These are phyloP conservation scores for Bellardia bayeri DNA, from an alignment of 2,888 invertebrate genomes.

Conservation along the genomic window DNA sequence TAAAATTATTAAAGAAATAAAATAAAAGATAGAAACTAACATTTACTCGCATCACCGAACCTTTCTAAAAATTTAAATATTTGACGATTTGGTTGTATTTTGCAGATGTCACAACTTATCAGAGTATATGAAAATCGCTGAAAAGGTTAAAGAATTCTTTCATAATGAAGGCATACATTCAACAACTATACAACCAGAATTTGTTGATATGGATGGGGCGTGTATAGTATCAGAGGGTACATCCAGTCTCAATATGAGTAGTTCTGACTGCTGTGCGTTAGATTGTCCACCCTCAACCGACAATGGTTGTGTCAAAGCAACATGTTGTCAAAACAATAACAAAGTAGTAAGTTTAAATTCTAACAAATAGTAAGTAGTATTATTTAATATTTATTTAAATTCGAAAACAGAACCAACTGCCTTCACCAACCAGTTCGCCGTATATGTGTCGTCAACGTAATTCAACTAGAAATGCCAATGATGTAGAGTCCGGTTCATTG, in stretches of 20 bases:
- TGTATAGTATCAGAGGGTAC: constrained; percentile 84
- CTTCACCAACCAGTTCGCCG: constrained; percentile 92
- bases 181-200: constrained; percentile 99
- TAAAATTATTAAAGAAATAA: not conserved
- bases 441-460: constrained; percentile 92
- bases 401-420: constrained; percentile 85
- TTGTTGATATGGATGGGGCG: constrained; percentile 90
- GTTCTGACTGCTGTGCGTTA: constrained; percentile 89
- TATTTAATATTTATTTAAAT: constrained; percentile 23
- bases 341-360: constrained; percentile 79
- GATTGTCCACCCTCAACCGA: constrained; percentile 95
- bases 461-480: constrained; percentile 86
- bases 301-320: constrained; percentile 92
- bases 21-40: not conserved
- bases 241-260: constrained; percentile 85
- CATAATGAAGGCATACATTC: constrained; percentile 99
- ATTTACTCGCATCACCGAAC: not conserved
- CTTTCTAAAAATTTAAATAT: not conserved
- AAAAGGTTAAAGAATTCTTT: constrained; percentile 98
- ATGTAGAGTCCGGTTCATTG: constrained; percentile 83
- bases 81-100: not conserved
- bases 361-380: not conserved
- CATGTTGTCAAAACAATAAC: constrained; percentile 88
- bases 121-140: constrained; percentile 98
- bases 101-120: constrained; percentile 94